phyloP scores from a whole-genome alignment of 92 coral and sea anemone genomes.

The Epizoanthus scotinus region DNA sequence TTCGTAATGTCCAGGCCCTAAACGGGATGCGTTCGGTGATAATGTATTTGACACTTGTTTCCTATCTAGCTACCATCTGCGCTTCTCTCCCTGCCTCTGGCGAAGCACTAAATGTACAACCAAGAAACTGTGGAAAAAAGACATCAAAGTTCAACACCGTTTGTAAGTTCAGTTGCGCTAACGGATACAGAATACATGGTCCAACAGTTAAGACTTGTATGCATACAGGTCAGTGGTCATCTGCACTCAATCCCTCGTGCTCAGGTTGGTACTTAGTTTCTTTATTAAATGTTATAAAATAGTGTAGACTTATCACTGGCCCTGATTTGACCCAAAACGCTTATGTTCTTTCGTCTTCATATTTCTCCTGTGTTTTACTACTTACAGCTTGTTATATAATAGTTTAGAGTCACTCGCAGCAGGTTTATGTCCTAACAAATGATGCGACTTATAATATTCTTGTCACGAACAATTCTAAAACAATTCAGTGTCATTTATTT shows the following conservation, averaged over 20 bases:
- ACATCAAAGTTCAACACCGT: conserved; percentile 7
- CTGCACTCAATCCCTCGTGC: conserved; percentile 3
- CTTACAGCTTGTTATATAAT: no score
- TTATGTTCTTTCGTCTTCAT: no score
- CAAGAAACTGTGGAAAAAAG: not conserved
- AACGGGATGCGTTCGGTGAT: not conserved
- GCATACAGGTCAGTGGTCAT: conserved; percentile 30
- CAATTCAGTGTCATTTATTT: no score
- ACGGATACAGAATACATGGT: conserved; percentile 12
- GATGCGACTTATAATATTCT: no score
- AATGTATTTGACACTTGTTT: not conserved
- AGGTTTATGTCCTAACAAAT: no score
- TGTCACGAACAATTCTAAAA: no score
- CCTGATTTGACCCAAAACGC: no score
- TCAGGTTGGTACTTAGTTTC: not conserved
- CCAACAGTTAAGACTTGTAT: conserved; percentile 21
- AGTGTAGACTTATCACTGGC: no score
- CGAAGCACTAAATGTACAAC: conserved; percentile 5
- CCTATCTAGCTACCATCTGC: not conserved
- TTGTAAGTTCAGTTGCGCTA: conserved; percentile 8
- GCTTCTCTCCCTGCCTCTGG: not conserved
- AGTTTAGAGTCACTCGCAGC: no score
- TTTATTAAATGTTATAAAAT: no score
- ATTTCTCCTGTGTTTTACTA: no score
- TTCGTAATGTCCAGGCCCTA: no score